Evolutionary conservation across 2,888 invertebrate species (phyloP).

Genomic region (Cosmorhoe ocellata): DNA sequence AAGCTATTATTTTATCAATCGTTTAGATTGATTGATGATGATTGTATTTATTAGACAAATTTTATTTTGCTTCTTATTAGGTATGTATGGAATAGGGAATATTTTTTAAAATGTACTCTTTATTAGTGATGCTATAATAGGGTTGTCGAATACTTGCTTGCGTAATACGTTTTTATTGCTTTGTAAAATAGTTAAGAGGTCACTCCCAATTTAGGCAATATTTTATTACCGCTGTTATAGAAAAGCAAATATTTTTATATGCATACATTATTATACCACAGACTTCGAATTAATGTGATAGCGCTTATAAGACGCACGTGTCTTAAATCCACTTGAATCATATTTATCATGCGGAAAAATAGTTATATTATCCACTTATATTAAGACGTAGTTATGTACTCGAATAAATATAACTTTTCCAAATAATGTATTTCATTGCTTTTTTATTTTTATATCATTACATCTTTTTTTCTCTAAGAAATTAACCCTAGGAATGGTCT

Average conservation of each 20-base stretch:
- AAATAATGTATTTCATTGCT: slow-evolving; percentile 52
- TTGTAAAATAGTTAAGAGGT: slow-evolving; percentile 34
- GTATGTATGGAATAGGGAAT: neutral
- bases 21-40: slow-evolving; percentile 19
- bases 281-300: slow-evolving; percentile 71
- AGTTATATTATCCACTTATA: slow-evolving; percentile 80
- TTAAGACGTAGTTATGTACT: slow-evolving; percentile 83
- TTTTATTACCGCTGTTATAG: slow-evolving; percentile 52
- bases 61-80: slow-evolving; percentile 13
- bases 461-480: no score
- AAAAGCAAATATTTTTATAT: slow-evolving; percentile 67
- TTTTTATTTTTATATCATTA: slow-evolving; percentile 33
- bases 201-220: slow-evolving; percentile 52
- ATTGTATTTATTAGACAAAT: slow-evolving; percentile 15
- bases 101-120: slow-evolving; percentile 6
- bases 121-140: slow-evolving; percentile 17
- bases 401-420: slow-evolving; percentile 83
- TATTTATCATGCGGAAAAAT: slow-evolving; percentile 80
- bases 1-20: slow-evolving; percentile 27
- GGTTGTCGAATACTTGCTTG: slow-evolving; percentile 30
- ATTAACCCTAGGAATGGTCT: no score
- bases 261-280: slow-evolving; percentile 56
- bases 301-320: slow-evolving; percentile 66
- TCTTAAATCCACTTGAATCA: slow-evolving; percentile 73
- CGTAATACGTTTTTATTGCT: slow-evolving; percentile 6